Evolutionary conservation across 1,140 invertebrate genomes (phyloP).

Genomic region (Listronotus oregonensis): DNA sequence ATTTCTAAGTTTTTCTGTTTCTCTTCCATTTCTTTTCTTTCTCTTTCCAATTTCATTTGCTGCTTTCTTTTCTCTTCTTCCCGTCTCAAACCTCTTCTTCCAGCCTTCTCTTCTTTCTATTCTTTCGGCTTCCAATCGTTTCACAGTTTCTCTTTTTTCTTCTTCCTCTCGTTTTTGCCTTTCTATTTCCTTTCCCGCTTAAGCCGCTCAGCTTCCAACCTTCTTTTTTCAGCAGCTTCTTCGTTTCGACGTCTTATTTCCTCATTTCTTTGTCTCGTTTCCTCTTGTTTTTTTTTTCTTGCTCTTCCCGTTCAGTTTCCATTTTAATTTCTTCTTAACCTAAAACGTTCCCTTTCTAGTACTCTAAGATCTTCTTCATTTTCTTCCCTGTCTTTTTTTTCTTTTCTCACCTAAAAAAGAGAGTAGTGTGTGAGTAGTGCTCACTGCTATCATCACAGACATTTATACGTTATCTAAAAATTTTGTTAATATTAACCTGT

Average conservation of each 20-base stretch:
- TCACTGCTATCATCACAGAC: too few species aligned
- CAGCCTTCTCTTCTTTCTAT: slow-evolving; percentile 13
- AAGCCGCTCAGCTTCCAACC: slow-evolving; percentile 56
- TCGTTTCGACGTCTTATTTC: slow-evolving; percentile 45
- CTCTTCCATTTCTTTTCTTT: slow-evolving; percentile 34
- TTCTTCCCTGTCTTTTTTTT: slow-evolving; percentile 15
- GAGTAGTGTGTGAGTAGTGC: neutral
- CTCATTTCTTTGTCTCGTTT: slow-evolving; percentile 41
- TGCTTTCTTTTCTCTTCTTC: slow-evolving; percentile 23
- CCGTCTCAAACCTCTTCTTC: slow-evolving; percentile 29
- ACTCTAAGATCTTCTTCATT: slow-evolving; percentile 42
- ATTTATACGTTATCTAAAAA: too few species aligned
- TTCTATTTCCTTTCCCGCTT: slow-evolving; percentile 44
- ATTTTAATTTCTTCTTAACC: slow-evolving; percentile 19
- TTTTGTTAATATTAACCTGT: too few species aligned
- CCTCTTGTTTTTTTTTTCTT: slow-evolving; percentile 51
- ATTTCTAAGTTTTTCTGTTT: slow-evolving; percentile 39
- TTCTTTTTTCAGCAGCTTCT: slow-evolving; percentile 47
- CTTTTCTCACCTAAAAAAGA: slow-evolving; percentile 7
- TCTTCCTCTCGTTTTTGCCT: slow-evolving; percentile 34
- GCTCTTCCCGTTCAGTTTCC: slow-evolving; percentile 52
- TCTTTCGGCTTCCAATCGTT: slow-evolving; percentile 23
- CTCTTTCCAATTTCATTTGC: slow-evolving; percentile 29
- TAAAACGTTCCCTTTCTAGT: slow-evolving; percentile 2
- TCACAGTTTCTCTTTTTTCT: slow-evolving; percentile 23